A percentile compares a stretch with the other conserved stretches of the same genome.
phyloP scores from a whole-genome alignment of 92 coral and sea anemone species.

The Porites evermanni region DNA sequence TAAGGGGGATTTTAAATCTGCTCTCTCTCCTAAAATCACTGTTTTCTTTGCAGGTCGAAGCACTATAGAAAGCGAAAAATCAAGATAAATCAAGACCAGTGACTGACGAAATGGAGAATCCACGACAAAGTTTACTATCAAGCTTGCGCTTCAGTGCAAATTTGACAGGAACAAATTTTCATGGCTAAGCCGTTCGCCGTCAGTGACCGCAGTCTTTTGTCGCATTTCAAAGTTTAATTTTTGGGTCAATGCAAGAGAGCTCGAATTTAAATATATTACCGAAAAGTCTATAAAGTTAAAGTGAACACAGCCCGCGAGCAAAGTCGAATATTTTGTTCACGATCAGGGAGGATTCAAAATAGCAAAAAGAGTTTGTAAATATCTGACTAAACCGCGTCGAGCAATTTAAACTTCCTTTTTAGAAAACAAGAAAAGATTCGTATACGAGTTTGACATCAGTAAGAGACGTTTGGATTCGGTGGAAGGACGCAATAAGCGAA shows the following conservation, averaged over 20 bases:
- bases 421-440: neutral
- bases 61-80: conserved; percentile 28
- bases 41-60: conserved; percentile 31
- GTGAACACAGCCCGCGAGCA: neutral
- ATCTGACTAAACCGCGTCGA: neutral
- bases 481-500: neutral
- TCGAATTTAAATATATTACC: conserved; percentile 5
- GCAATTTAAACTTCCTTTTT: conserved; percentile 10
- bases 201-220: neutral
- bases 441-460: neutral
- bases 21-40: neutral
- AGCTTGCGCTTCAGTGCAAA: neutral
- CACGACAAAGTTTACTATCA: neutral
- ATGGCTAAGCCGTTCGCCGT: neutral
- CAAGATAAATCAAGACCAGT: conserved; percentile 19
- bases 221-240: conserved; percentile 8
- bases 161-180: neutral
- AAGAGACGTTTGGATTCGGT: neutral
- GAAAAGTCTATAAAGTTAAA: neutral
- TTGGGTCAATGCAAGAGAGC: neutral
- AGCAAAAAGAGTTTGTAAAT: conserved; percentile 16
- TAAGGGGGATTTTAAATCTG: conserved; percentile 12
- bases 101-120: neutral
- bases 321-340: neutral
- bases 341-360: neutral